Evolutionary conservation across 2,888 invertebrate species (phyloP).

Genomic region (Hyposoter didymator): DNA sequence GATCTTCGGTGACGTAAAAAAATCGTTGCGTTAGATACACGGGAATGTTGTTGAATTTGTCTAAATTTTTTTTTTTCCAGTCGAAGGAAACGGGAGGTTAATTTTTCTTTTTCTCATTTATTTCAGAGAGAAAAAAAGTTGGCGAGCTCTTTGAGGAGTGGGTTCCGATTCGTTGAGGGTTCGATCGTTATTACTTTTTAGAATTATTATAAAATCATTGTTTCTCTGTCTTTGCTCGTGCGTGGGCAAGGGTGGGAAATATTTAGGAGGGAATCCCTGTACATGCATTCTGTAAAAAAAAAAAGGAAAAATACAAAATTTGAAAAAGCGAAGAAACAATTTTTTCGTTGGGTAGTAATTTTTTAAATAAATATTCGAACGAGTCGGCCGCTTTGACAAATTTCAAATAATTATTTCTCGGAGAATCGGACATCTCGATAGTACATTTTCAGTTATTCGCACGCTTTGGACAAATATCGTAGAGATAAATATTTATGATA

Average conservation of each 20-base stretch:
- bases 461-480: constrained; percentile 58
- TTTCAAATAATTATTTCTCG: constrained; percentile 1
- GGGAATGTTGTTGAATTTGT: not conserved
- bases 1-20: no score
- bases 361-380: constrained; percentile 51
- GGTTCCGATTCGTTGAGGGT: constrained; percentile 77
- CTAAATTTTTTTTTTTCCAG: not conserved
- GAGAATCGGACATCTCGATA: constrained; percentile 24
- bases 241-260: constrained; percentile 16
- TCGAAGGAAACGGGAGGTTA: not conserved
- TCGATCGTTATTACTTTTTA: constrained; percentile 62
- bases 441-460: constrained; percentile 44
- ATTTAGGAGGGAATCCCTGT: constrained; percentile 55
- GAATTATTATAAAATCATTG: constrained; percentile 54
- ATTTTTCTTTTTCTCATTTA: constrained; percentile 13
- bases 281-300: constrained; percentile 57
- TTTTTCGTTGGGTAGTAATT: constrained; percentile 25
- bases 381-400: constrained; percentile 38
- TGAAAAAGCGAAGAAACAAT: constrained; percentile 34
- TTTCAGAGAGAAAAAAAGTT: constrained; percentile 74
- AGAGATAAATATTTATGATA: constrained; percentile 38
- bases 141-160: constrained; percentile 74
- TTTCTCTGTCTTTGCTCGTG: constrained; percentile 39
- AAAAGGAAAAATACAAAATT: constrained; percentile 45
- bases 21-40: not conserved